Percentiles rank a stretch among this genome's conserved stretches.
Evolutionary conservation across 2,797 vertebrate genomes (phyloP).

Genomic region (Takifugu rubripes): DNA sequence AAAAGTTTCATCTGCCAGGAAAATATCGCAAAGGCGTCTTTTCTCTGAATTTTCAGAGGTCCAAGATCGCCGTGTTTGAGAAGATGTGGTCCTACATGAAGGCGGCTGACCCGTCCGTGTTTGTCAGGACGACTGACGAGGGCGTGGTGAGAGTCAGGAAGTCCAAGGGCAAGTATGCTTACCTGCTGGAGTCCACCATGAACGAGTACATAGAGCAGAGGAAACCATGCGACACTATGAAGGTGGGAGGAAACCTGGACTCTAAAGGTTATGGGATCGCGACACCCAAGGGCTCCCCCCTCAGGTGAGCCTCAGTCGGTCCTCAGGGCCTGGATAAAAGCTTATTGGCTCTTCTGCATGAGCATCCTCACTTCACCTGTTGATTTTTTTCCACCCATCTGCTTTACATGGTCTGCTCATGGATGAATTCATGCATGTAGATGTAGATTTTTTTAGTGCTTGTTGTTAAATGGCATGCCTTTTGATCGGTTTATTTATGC

Average conservation of each 20-base stretch:
- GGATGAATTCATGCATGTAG: constrained; percentile 1
- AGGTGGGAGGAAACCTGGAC: constrained; percentile 99
- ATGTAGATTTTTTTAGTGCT: neutral
- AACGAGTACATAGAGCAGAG: constrained; percentile 99
- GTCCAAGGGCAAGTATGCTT: constrained; percentile 98
- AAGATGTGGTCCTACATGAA: constrained; percentile 99
- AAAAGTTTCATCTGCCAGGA: too few relatives aligned
- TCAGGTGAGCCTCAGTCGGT: constrained; percentile 83
- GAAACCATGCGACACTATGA: constrained; percentile 98
- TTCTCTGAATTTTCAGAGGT: constrained; percentile 77
- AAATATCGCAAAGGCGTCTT: neutral
- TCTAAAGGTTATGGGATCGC: constrained; percentile 99
- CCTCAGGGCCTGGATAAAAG: constrained; percentile 33
- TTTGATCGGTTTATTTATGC: constrained; percentile 8
- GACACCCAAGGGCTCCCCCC: constrained; percentile 93
- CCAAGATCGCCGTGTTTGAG: constrained; percentile 99
- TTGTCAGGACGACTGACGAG: constrained; percentile 97
- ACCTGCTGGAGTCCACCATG: constrained; percentile 98
- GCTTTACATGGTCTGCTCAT: constrained; percentile 1
- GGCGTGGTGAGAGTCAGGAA: constrained; percentile 95
- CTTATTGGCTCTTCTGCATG: constrained; percentile 36
- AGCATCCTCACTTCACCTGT: constrained; percentile 12
- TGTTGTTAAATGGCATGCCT: constrained; percentile 3
- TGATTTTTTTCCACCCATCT: constrained; percentile 14
- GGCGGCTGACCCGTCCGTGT: constrained; percentile 95